Conservation (phyloP, 2,113 vertebrate species). For the Nerophis lumbriciformis region DNA sequence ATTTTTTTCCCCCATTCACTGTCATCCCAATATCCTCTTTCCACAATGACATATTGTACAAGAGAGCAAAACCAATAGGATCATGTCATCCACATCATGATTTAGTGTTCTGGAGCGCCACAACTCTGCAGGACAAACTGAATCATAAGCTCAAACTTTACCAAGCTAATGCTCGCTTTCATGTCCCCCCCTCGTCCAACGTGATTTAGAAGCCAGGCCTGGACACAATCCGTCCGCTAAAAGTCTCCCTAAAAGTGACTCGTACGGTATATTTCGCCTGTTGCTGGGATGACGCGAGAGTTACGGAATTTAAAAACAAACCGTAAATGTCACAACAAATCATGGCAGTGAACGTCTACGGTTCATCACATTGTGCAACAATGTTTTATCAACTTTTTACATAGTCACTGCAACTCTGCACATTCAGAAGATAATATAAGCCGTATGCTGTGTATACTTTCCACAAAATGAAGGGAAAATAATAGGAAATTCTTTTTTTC, state of each 20-base stretch:
- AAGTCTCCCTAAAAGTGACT: slow-evolving; percentile 27
- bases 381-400: no score
- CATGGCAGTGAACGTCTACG: no score
- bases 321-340: no score
- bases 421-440: no score
- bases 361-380: no score
- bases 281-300: neutral
- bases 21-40: no score
- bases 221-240: slow-evolving; percentile 26
- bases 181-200: slow-evolving; percentile 9
- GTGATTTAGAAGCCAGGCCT: slow-evolving; percentile 28
- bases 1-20: neutral
- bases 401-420: no score
- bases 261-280: slow-evolving; percentile 4
- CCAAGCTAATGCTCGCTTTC: slow-evolving; percentile 37
- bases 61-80: neutral
- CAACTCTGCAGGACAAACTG: slow-evolving; percentile 22
- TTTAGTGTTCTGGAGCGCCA: neutral
- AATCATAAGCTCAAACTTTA: slow-evolving; percentile 40
- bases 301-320: neutral
- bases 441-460: no score
- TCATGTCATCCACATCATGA: neutral
- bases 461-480: no score
- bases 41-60: neutral
- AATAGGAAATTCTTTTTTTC: no score